Base-by-base conservation (phyloP, 2,113 vertebrate species). In the Lutjanus erythropterus region DNA sequence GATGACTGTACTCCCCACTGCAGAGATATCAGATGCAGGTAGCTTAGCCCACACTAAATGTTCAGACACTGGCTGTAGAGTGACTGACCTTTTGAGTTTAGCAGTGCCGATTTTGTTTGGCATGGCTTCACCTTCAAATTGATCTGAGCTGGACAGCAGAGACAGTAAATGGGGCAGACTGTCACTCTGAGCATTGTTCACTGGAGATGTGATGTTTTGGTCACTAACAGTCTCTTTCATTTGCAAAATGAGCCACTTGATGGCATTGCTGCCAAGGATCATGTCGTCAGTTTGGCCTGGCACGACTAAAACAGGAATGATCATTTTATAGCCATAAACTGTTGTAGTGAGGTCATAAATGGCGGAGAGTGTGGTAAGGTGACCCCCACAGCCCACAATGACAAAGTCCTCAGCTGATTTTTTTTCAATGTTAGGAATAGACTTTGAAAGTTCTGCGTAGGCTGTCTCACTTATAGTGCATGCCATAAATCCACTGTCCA, bases 401-500 rank as follows among this genome's bases (percentile, higher is more conserved):
- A 87, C 42, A 33, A 80, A 46, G 16, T 72, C 72, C 11, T 58
- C 44, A 61, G 70, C 75, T 55, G 78, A 39, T 9, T 19, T 27
- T 2, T 46, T 83, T 9, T 3, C 16, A 15, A 81, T 41, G 10
- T 80, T 16, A 1, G 41, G 76, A 9, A 16, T n/a, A 19, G 44
- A n/a, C 29, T 75, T 27, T 21, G 15, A n/a, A 16, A 23, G 62
- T 42, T 14, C 15, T 42, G 41, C 2, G 4, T 42, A 10, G 15
- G 12, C 41, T 42, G 41, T 42, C 41, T 14, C 41, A 80, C 61
- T 89, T 2, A 88, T 3, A 4, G 74, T 86, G 11, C 74, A 89
- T 33, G 80, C 58, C 85, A 85, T 87, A 6, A 75, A 81, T 6
- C 73, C 73, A 72, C 87, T 87, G 35, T 91, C 85, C 33, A 86